Evolutionary conservation across 1,140 invertebrate species (phyloP), one percentile per base, ranked within the genome.

Genomic region (Physella acuta): DNA sequence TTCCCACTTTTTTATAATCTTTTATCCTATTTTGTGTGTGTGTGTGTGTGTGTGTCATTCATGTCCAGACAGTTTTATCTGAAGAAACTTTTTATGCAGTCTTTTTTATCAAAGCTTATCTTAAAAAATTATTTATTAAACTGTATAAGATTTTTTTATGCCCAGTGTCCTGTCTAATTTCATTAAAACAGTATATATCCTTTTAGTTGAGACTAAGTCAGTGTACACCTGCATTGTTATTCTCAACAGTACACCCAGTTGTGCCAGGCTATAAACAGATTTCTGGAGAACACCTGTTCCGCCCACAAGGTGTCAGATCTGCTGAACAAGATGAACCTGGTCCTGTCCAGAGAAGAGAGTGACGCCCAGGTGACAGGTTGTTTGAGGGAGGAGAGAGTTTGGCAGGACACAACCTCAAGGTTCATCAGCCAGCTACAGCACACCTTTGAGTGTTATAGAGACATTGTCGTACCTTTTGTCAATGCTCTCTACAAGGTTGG

Each of bases 391-490:
- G 78, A 80, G 64, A 71, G 60, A 61, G 75, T 74, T 31, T 81
- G 81, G 81, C 80, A 81, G 66, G 73, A 58, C 17, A 77, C 76
- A 5, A 60, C 73, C 1, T 59, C 73, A n/a, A 71, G 73, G 28
- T 82, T 81, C 64, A 56, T 80, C 16, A 33, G 74, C 8, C 73
- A 62, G 17, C 65, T 82, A 33, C 63, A 76, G 1, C 39, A 51
- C 16, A 67, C 75, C 1, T 82, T 75, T 62, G 75, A 78, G 0
- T 51, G 72, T 30, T 82, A 81, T 59, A 73, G 56, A 44, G 82
- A 84, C 64, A 65, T 84, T 11, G 67, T 76, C 3, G 71, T 66
- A n/a, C 82, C 82, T 8, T 78, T 81, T 63, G 58, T 72, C 28
- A 30, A 75, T 1, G 76, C 76, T 28, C 55, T 81, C 11, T 59